phyloP scores from a whole-genome alignment of 2,888 invertebrate genomes.

The Microplitis deprimator region DNA sequence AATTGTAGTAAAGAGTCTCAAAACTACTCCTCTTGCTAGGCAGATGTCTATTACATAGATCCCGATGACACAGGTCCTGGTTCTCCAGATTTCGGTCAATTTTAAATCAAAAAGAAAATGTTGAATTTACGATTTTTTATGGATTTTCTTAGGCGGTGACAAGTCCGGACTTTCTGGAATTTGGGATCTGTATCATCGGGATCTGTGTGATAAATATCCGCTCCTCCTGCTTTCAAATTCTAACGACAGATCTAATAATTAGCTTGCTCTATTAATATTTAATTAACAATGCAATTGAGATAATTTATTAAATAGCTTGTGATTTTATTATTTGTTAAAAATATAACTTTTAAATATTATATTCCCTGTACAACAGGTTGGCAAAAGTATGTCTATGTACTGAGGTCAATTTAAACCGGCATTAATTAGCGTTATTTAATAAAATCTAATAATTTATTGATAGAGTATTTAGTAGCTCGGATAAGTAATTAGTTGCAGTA shows the following conservation, averaged over 20 bases:
- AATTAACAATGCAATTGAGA: background rate
- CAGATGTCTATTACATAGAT: too few relatives aligned
- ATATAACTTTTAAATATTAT: background rate
- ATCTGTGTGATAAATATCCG: background rate
- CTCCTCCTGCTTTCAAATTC: too few relatives aligned
- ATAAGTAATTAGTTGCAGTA: background rate
- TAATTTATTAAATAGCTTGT: background rate
- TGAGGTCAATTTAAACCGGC: background rate
- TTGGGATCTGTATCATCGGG: too few relatives aligned
- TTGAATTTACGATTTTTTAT: background rate
- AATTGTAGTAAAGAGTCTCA: constrained; percentile 13
- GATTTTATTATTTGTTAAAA: background rate
- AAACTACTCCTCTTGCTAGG: constrained; percentile 3
- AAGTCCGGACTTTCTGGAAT: too few relatives aligned
- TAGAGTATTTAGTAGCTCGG: background rate
- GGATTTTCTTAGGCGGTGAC: background rate
- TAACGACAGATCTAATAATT: background rate
- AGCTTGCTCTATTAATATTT: background rate
- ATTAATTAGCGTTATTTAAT: background rate
- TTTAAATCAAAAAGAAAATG: background rate
- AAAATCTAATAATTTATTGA: background rate
- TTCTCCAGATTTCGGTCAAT: too few relatives aligned
- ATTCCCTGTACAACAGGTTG: background rate
- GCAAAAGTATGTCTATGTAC: background rate
- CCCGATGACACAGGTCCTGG: too few relatives aligned